Conservation (phyloP, 2,888 invertebrate genomes). For the Caenorhabditis angaria region DNA sequence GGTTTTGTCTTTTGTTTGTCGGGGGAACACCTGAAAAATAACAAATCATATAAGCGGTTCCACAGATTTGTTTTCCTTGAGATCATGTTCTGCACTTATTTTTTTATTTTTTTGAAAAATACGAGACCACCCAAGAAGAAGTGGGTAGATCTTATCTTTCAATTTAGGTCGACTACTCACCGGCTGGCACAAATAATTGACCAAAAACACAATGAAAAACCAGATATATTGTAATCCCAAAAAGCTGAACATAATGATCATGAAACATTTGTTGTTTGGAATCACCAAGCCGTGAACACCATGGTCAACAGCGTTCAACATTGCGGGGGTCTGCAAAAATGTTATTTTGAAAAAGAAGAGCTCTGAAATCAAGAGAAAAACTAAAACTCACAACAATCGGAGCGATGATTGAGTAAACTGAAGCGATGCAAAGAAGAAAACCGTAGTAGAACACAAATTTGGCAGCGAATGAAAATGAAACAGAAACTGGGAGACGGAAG, state of each 20-base stretch:
- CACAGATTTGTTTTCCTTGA: neutral
- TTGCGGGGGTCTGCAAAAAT: conserved; percentile 57
- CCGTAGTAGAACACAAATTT: conserved; percentile 68
- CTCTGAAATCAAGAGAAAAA: neutral
- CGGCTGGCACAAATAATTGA: conserved; percentile 61
- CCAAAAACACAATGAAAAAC: conserved; percentile 59
- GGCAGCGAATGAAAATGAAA: conserved; percentile 59
- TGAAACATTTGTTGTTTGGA: conserved; percentile 57
- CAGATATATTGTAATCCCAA: conserved; percentile 64
- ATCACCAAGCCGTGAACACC: conserved; percentile 57
- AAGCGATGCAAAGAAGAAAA: conserved; percentile 63
- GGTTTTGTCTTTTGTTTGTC: conserved; percentile 60
- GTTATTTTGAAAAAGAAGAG: neutral
- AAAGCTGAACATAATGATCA: conserved; percentile 63
- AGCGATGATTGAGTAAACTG: conserved; percentile 63
- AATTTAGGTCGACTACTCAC: conserved; percentile 19
- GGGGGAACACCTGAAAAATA: conserved; percentile 55
- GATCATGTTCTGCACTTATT: too few relatives aligned
- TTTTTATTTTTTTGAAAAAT: too few relatives aligned
- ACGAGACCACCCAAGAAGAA: neutral
- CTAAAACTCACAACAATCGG: conserved; percentile 57
- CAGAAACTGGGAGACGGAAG: conserved; percentile 53
- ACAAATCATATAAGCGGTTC: neutral
- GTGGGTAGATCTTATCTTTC: too few relatives aligned
- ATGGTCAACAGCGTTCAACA: conserved; percentile 52